phyloP scores from a whole-genome alignment of 2,113 vertebrate species.

The Notothenia rossii region DNA sequence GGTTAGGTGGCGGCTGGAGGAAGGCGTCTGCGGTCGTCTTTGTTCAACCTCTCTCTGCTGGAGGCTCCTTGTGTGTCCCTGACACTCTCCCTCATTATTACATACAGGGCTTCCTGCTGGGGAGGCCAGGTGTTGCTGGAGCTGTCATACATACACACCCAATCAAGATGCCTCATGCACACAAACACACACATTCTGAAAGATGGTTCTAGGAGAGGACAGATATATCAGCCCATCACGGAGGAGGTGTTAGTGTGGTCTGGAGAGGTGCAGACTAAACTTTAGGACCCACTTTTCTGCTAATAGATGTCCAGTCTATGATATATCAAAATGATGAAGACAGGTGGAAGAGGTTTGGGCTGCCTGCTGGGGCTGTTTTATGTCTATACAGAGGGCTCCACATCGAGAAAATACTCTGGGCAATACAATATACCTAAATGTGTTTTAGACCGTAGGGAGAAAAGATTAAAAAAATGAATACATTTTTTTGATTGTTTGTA shows the following conservation, averaged over 20 bases:
- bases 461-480: no score
- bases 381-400: no score
- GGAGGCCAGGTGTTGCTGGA: conserved; percentile 66
- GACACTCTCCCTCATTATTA: conserved; percentile 74
- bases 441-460: not conserved
- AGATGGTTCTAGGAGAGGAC: conserved; percentile 18
- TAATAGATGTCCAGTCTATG: conserved; percentile 36
- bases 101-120: conserved; percentile 65
- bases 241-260: conserved; percentile 52
- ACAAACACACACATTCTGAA: not conserved
- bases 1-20: not conserved
- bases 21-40: conserved; percentile 26
- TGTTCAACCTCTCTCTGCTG: conserved; percentile 37
- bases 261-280: conserved; percentile 37
- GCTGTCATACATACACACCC: conserved; percentile 47
- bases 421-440: not conserved
- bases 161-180: conserved; percentile 20
- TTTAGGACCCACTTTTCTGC: conserved; percentile 32
- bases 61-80: conserved; percentile 54
- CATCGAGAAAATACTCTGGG: not conserved
- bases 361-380: not conserved
- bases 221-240: conserved; percentile 54
- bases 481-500: no score
- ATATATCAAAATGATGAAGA: conserved; percentile 28
- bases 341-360: conserved; percentile 19